phyloP scores from a whole-genome alignment of 2,888 invertebrate genomes.

The Orthonevra nobilis region DNA sequence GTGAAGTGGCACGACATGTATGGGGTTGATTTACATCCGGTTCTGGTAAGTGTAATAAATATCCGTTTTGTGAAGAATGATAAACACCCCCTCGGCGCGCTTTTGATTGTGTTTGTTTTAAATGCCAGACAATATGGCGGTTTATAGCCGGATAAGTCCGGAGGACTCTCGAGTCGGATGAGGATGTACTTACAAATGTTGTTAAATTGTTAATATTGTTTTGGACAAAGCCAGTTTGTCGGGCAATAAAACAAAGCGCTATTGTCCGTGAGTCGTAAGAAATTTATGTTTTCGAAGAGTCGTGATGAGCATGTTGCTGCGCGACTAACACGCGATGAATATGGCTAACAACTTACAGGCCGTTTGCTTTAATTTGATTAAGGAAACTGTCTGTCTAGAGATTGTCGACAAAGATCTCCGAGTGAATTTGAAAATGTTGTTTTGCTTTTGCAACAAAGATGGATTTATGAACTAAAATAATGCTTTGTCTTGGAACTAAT shows the following conservation, averaged over 20 bases:
- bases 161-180: constrained; percentile 2
- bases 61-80: too few relatives aligned
- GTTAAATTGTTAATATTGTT: background rate
- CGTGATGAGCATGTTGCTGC: constrained; percentile 18
- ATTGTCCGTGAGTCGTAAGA: constrained; percentile 36
- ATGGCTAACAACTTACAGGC: constrained; percentile 21
- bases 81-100: constrained; percentile 33
- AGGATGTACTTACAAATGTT: background rate
- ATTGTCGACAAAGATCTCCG: too few relatives aligned
- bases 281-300: constrained; percentile 54
- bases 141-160: constrained; percentile 22
- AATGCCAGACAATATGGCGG: constrained; percentile 65
- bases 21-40: constrained; percentile 97
- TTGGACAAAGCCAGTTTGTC: constrained; percentile 39
- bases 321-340: constrained; percentile 54
- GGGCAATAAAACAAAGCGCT: constrained; percentile 45
- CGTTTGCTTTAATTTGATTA: constrained; percentile 12
- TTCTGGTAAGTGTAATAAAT: constrained; percentile 89
- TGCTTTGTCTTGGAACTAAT: too few relatives aligned
- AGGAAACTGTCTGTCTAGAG: too few relatives aligned
- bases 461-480: too few relatives aligned
- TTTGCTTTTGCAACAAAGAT: too few relatives aligned
- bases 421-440: too few relatives aligned
- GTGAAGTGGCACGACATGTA: constrained; percentile 99
- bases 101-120: too few relatives aligned